phyloP scores from a whole-genome alignment of 2,888 invertebrate species.

The Sphinx pinastri region DNA sequence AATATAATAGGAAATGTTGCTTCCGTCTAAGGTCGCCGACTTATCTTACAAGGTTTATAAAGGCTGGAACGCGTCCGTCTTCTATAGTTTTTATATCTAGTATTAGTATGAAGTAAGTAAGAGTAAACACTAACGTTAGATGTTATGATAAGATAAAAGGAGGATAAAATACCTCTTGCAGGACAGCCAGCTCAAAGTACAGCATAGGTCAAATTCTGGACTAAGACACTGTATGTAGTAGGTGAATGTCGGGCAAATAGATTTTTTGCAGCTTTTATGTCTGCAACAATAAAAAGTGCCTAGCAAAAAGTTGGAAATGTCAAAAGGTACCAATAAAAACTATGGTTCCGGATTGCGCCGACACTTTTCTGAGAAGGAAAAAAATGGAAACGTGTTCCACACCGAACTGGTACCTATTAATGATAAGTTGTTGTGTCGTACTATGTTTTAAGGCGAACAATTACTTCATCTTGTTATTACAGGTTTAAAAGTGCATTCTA shows the following conservation, averaged over 20 bases:
- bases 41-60: no score
- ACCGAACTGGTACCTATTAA: neutral
- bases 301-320: neutral
- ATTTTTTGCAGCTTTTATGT: neutral
- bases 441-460: neutral
- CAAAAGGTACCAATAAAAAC: constrained; percentile 16
- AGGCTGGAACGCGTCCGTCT: no score
- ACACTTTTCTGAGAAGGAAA: neutral
- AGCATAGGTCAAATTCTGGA: neutral
- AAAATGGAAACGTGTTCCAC: constrained; percentile 2
- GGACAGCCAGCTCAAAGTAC: no score
- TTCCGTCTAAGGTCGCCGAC: no score
- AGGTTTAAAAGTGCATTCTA: no score
- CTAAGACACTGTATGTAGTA: no score
- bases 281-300: neutral
- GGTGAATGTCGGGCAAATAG: neutral
- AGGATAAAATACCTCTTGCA: no score
- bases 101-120: no score
- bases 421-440: neutral
- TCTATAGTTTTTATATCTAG: no score
- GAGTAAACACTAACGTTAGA: no score
- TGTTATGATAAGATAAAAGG: no score
- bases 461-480: neutral
- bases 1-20: no score
- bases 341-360: neutral